Percentiles rank a stretch among this genome's conserved stretches.
Conservation (phyloP, 30 jellyfish, hydroid and myxozoan genomes). For the Turritopsis rubra region DNA sequence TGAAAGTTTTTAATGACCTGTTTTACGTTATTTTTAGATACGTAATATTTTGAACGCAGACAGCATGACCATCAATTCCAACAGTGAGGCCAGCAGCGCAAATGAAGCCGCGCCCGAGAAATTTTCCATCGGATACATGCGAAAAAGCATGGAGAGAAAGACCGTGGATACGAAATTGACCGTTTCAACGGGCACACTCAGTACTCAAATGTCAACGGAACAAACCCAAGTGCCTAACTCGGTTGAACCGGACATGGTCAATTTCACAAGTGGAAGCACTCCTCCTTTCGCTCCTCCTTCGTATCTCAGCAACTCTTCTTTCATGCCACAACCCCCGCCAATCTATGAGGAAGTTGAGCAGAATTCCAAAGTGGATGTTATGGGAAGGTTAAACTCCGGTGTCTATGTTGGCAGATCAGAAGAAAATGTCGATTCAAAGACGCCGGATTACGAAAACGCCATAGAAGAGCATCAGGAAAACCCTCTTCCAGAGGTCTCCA, state of each 20-base stretch:
- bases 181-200: constrained; percentile 20
- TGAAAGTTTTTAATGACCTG: background rate
- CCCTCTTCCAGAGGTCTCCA: background rate
- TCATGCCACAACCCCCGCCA: constrained; percentile 4
- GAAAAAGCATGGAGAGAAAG: background rate
- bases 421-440: background rate
- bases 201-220: constrained; percentile 16
- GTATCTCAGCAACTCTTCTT: background rate
- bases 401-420: constrained; percentile 1
- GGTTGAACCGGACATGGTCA: background rate
- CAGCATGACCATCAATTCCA: background rate
- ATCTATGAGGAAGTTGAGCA: background rate
- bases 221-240: background rate
- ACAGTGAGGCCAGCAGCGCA: background rate
- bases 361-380: background rate
- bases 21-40: background rate
- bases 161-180: background rate
- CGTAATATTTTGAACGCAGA: constrained; percentile 3
- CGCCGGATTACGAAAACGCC: background rate
- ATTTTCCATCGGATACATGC: background rate
- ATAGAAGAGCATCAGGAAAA: background rate
- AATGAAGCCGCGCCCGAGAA: constrained; percentile 2
- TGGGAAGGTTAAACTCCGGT: constrained; percentile 2
- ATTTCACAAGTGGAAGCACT: background rate
- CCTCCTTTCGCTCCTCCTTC: background rate